phyloP scores from a whole-genome alignment of 2,113 vertebrate genomes.

The Proterorhinus semilunaris region DNA sequence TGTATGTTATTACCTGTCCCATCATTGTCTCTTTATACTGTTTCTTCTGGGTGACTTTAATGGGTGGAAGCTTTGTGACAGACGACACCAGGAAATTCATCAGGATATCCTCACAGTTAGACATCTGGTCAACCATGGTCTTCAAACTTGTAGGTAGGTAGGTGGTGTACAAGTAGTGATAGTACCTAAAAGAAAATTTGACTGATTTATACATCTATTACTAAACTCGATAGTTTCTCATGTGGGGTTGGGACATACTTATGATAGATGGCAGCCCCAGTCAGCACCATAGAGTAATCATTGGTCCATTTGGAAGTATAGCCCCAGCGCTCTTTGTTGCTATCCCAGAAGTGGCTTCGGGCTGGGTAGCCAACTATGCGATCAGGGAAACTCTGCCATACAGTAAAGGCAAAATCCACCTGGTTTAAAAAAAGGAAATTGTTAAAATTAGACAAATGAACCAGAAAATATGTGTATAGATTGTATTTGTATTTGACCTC shows the following conservation, averaged over 20 bases:
- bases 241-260: slow-evolving; percentile 73
- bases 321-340: slow-evolving; percentile 94
- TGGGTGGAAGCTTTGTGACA: slow-evolving; percentile 95
- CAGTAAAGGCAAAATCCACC: slow-evolving; percentile 99
- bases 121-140: slow-evolving; percentile 96
- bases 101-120: slow-evolving; percentile 99
- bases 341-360: slow-evolving; percentile 98
- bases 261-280: slow-evolving; percentile 99
- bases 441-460: background rate
- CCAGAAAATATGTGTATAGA: background rate
- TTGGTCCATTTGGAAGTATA: slow-evolving; percentile 99
- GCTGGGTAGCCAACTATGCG: slow-evolving; percentile 98
- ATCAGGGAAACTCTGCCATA: slow-evolving; percentile 98
- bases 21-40: slow-evolving; percentile 99
- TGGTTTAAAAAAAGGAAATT: slow-evolving; percentile 55
- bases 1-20: slow-evolving; percentile 84
- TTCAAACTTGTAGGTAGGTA: slow-evolving; percentile 95
- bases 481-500: slow-evolving; percentile 78
- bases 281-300: slow-evolving; percentile 99
- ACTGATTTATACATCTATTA: background rate
- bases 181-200: slow-evolving; percentile 80
- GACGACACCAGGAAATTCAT: slow-evolving; percentile 99
- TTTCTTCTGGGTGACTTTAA: slow-evolving; percentile 99
- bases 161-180: slow-evolving; percentile 97
- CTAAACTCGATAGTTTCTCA: background rate